phyloP scores from a whole-genome alignment of 2,888 invertebrate species.

The Phasia obesa region DNA sequence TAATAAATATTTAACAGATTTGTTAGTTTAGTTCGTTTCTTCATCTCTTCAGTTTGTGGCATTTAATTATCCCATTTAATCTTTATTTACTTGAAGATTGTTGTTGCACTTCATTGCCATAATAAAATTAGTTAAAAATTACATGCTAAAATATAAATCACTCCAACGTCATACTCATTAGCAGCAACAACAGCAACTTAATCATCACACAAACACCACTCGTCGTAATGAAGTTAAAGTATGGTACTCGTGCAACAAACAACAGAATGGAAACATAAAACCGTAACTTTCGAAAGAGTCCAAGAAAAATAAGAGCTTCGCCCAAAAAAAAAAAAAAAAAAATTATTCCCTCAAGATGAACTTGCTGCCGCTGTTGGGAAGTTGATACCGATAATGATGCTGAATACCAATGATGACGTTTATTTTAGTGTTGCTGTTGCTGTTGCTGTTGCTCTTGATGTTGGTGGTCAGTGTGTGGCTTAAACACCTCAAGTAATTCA shows the following conservation, averaged over 20 bases:
- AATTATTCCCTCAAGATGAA: constrained; percentile 12
- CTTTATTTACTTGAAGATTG: constrained; percentile 34
- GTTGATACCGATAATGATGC: constrained; percentile 10
- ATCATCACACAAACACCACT: background rate
- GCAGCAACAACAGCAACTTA: background rate
- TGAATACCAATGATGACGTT: background rate
- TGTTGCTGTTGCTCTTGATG: constrained; percentile 8
- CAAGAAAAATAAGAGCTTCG: constrained; percentile 9
- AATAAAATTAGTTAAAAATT: constrained; percentile 51
- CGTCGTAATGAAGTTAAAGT: background rate
- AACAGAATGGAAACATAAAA: background rate
- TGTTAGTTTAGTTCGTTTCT: background rate
- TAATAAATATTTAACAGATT: no score
- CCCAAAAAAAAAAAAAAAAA: background rate
- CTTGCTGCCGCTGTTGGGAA: background rate
- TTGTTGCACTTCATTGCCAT: constrained; percentile 25
- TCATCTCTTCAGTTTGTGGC: background rate
- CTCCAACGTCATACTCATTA: constrained; percentile 6
- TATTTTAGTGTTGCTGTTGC: background rate
- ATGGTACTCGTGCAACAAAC: background rate
- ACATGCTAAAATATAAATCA: constrained; percentile 47
- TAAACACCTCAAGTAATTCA: constrained; percentile 30
- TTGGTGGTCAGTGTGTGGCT: constrained; percentile 12
- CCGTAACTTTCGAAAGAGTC: constrained; percentile 1
- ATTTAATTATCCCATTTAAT: constrained; percentile 41